These are phyloP conservation scores for Lysiphlebus fabarum DNA, from an alignment of 1,140 invertebrate genomes.

Conservation along the genomic window DNA sequence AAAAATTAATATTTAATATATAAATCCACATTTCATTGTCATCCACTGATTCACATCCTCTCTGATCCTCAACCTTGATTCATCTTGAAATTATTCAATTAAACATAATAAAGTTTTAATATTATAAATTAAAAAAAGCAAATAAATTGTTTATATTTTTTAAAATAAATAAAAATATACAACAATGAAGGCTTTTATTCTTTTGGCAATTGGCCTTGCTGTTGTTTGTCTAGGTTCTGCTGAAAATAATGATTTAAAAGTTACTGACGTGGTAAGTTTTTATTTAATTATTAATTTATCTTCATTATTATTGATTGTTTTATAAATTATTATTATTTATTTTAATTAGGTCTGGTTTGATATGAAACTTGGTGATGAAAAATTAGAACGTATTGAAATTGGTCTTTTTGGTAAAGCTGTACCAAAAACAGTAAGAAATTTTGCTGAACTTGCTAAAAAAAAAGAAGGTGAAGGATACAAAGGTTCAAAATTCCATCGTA, in stretches of 20 bases:
- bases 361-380: slow-evolving; percentile 80
- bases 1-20: background rate
- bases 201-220: background rate
- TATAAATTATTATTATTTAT: slow-evolving; percentile 24
- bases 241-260: slow-evolving; percentile 67
- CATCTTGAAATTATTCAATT: no score
- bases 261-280: slow-evolving; percentile 66
- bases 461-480: slow-evolving; percentile 79
- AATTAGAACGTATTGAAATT: slow-evolving; percentile 79
- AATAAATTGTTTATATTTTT: no score
- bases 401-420: slow-evolving; percentile 94
- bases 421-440: slow-evolving; percentile 92
- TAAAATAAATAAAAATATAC: no score
- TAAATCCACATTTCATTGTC: background rate
- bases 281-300: slow-evolving; percentile 9
- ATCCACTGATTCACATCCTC: background rate
- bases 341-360: slow-evolving; percentile 86
- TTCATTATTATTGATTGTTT: slow-evolving; percentile 24
- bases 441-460: slow-evolving; percentile 78
- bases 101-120: no score
- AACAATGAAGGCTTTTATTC: slow-evolving; percentile 9
- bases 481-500: slow-evolving; percentile 87
- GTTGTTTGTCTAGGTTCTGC: no score
- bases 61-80: no score
- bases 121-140: no score